Percentiles rank a stretch among this genome's conserved stretches.
Conservation (phyloP, 2,113 vertebrate species). For the Bolborhynchus lineola region DNA sequence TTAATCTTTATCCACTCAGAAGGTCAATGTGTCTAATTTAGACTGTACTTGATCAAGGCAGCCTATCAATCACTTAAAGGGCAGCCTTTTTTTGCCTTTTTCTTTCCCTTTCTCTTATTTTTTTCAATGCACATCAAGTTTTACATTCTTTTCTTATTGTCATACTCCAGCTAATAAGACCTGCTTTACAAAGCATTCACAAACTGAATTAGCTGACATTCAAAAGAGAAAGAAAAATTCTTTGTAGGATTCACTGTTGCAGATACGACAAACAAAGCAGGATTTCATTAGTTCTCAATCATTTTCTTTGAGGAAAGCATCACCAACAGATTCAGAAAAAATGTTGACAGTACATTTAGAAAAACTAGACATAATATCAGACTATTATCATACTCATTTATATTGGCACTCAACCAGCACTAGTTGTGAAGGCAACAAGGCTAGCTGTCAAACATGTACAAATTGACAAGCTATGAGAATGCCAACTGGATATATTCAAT, state of each 20-base stretch:
- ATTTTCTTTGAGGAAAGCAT: slow-evolving; percentile 46
- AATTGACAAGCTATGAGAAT: neutral
- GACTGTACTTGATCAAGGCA: slow-evolving; percentile 74
- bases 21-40: slow-evolving; percentile 82
- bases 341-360: slow-evolving; percentile 26
- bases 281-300: slow-evolving; percentile 22
- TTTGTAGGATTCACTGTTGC: neutral
- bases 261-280: neutral
- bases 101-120: slow-evolving; percentile 59
- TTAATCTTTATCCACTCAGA: slow-evolving; percentile 82
- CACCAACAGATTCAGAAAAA: slow-evolving; percentile 37
- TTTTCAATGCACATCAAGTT: slow-evolving; percentile 58
- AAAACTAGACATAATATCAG: slow-evolving; percentile 27
- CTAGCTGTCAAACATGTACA: slow-evolving; percentile 39
- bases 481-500: slow-evolving; percentile 20
- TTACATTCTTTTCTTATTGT: slow-evolving; percentile 47
- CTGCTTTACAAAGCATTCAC: slow-evolving; percentile 10
- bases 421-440: slow-evolving; percentile 21
- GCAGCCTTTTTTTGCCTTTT: slow-evolving; percentile 63
- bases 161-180: neutral
- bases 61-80: slow-evolving; percentile 79
- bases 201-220: neutral
- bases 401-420: slow-evolving; percentile 20
- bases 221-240: slow-evolving; percentile 15
- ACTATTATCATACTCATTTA: slow-evolving; percentile 18